Conservation (phyloP, 2,113 vertebrate species). For the Rynchops niger region DNA sequence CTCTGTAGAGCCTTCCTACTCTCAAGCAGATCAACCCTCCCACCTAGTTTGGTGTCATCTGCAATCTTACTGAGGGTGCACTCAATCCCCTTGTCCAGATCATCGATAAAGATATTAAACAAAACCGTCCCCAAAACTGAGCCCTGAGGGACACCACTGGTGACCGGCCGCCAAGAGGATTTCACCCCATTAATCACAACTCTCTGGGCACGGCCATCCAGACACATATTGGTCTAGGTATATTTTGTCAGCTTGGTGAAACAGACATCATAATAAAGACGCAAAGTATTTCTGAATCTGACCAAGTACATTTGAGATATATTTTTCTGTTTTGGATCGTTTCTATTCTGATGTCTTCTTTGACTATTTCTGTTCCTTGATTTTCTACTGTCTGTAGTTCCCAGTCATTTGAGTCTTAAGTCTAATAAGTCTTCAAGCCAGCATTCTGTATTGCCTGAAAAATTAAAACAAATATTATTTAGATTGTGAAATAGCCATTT, state of each 20-base stretch:
- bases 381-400: not conserved
- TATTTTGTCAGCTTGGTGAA: not conserved
- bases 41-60: too few species aligned
- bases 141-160: too few species aligned
- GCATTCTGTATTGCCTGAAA: not conserved
- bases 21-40: too few species aligned
- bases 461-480: not conserved
- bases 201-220: too few species aligned
- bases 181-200: too few species aligned
- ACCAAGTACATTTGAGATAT: rapidly evolving
- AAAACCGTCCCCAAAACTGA: too few species aligned
- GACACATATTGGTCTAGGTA: not conserved
- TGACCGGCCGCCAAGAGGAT: too few species aligned
- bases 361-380: not conserved
- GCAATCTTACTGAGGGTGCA: too few species aligned
- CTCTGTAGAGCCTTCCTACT: too few species aligned
- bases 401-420: not conserved
- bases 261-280: not conserved
- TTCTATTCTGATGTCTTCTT: not conserved
- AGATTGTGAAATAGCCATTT: not conserved
- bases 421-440: not conserved
- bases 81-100: too few species aligned
- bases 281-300: not conserved
- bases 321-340: not conserved
- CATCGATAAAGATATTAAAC: too few species aligned